Conservation (phyloP, 1,140 invertebrate species). For the Samia ricini region DNA sequence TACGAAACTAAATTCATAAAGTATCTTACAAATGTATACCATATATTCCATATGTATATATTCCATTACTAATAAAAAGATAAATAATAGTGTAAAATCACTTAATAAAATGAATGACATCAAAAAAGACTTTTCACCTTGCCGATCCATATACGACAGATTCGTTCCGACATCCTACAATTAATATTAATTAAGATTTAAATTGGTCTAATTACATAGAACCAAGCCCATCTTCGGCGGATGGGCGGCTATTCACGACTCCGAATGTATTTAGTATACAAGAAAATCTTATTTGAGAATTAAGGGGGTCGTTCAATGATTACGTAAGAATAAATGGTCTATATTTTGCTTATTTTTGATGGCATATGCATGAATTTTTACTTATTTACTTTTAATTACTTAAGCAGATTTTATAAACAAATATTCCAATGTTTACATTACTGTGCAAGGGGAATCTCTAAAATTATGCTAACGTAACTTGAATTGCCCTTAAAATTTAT, state of each 20-base stretch:
- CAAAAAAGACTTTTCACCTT: conserved; percentile 50
- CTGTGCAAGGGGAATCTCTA: too few species aligned
- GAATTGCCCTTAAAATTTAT: too few species aligned
- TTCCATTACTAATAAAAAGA: neutral
- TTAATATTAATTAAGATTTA: conserved; percentile 77
- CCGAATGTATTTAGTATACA: conserved; percentile 26
- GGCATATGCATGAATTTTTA: too few species aligned
- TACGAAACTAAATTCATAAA: too few species aligned
- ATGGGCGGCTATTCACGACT: conserved; percentile 46
- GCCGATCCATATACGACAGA: conserved; percentile 63
- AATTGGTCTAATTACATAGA: conserved; percentile 76
- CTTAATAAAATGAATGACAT: neutral
- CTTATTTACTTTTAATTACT: neutral
- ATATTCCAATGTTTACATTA: neutral
- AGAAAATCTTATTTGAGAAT: conserved; percentile 11
- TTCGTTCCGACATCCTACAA: conserved; percentile 71
- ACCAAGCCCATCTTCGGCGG: conserved; percentile 52
- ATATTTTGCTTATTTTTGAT: neutral
- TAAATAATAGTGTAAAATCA: too few species aligned
- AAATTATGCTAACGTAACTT: too few species aligned
- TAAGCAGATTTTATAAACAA: neutral
- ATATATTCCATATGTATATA: too few species aligned
- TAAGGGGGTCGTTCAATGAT: too few species aligned
- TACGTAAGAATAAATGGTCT: too few species aligned
- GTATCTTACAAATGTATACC: too few species aligned